Conservation (phyloP, 2,797 vertebrate species). For the Tangara arthus region DNA sequence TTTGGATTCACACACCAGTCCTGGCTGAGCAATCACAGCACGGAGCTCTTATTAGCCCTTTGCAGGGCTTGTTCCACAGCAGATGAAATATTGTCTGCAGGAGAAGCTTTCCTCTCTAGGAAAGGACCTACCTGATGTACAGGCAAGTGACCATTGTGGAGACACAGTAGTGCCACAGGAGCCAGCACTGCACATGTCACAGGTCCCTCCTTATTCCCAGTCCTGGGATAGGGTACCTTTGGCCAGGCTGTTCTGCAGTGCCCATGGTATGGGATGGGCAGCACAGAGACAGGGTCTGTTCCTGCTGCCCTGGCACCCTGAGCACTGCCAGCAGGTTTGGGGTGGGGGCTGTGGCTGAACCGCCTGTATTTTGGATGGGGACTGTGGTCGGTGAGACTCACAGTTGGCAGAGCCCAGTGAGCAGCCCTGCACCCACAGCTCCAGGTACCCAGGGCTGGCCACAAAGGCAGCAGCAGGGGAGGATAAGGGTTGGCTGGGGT, state of each 20-base stretch:
- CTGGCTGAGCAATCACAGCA: not conserved
- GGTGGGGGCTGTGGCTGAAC: not conserved
- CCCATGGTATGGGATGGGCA: not conserved
- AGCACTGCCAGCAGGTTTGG: not conserved
- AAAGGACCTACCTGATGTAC: not conserved
- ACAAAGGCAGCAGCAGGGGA: accelerated
- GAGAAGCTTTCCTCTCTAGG: not conserved
- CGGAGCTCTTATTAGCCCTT: not conserved
- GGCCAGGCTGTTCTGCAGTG: not conserved
- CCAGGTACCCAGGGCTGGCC: not conserved
- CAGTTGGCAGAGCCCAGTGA: not conserved
- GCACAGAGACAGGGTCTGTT: not conserved
- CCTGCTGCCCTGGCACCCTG: accelerated
- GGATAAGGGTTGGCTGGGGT: not conserved
- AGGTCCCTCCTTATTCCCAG: accelerated
- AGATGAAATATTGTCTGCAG: not conserved
- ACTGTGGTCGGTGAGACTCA: not conserved
- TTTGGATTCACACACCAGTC: not conserved
- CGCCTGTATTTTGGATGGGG: not conserved
- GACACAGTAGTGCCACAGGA: not conserved
- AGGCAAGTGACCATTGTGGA: not conserved
- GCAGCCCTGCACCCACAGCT: not conserved
- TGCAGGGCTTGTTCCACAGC: not conserved
- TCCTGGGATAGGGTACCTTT: not conserved
- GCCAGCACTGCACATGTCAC: not conserved